Conservation (phyloP, 2,888 invertebrate genomes). For the Eupithecia inturbata region DNA sequence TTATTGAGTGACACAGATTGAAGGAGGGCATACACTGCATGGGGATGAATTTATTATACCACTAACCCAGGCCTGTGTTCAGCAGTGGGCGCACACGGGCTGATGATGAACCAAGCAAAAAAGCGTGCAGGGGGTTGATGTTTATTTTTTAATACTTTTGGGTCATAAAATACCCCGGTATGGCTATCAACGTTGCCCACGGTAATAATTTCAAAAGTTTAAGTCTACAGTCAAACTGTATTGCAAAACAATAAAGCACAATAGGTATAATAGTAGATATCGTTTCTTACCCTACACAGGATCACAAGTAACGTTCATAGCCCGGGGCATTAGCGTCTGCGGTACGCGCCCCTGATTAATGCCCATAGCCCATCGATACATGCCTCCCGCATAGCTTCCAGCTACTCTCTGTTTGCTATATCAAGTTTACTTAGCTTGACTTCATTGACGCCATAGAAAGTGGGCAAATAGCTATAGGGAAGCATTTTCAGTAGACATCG, state of each 20-base stretch:
- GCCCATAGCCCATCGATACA: slow-evolving; percentile 22
- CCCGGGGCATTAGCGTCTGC: slow-evolving; percentile 29
- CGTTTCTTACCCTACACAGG: not conserved
- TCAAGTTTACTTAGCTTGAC: not conserved
- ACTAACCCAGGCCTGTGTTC: no score
- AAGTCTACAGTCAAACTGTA: not conserved
- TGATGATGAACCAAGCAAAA: no score
- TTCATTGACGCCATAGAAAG: not conserved
- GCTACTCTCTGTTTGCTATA: not conserved
- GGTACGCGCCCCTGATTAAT: slow-evolving; percentile 27
- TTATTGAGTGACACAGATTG: not conserved
- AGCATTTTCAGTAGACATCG: not conserved
- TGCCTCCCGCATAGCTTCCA: slow-evolving; percentile 14
- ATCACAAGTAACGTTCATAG: slow-evolving; percentile 24
- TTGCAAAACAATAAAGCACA: not conserved
- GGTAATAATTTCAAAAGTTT: not conserved
- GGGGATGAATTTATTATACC: not conserved
- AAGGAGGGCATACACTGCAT: not conserved
- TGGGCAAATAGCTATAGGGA: not conserved
- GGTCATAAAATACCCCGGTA: not conserved
- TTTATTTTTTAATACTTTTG: not conserved
- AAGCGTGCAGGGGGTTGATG: not conserved
- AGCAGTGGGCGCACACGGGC: no score
- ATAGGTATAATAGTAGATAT: not conserved
- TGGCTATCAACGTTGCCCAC: not conserved